These are phyloP conservation scores for Chaetodon trifascialis DNA, from an alignment of 2,113 vertebrate species.

Conservation along the genomic window DNA sequence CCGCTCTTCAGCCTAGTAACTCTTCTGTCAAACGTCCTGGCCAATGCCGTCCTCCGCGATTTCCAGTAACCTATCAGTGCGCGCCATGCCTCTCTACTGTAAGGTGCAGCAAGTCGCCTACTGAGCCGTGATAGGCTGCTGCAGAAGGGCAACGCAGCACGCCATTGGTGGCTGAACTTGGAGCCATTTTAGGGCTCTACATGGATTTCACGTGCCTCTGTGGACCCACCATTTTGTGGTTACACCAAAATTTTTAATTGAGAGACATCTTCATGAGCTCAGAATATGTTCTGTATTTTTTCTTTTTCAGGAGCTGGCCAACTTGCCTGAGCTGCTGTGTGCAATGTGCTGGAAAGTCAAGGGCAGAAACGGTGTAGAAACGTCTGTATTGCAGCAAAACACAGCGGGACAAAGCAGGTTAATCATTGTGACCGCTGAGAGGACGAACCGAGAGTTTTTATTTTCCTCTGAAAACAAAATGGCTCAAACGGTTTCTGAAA, in stretches of 20 bases:
- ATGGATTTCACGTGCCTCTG: conserved; percentile 1
- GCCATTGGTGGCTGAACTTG: conserved; percentile 63
- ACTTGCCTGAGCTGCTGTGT: neutral
- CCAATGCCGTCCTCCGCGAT: conserved; percentile 62
- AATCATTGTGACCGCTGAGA: no score
- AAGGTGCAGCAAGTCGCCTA: conserved; percentile 13
- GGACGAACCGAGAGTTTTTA: neutral
- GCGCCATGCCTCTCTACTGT: neutral
- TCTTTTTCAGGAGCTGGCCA: neutral
- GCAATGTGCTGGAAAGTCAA: neutral
- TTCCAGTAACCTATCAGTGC: conserved; percentile 60
- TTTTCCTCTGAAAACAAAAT: neutral
- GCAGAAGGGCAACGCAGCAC: neutral
- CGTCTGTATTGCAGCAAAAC: neutral
- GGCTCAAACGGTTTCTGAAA: neutral
- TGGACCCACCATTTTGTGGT: conserved; percentile 75
- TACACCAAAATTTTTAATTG: neutral
- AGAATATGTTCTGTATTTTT: neutral
- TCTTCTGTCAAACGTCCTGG: conserved; percentile 40
- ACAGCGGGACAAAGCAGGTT: neutral
- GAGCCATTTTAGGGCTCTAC: conserved; percentile 76
- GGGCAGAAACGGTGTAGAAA: neutral
- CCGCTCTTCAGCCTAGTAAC: conserved; percentile 76
- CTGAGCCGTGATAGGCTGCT: conserved; percentile 54
- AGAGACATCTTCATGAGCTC: neutral